These are phyloP conservation scores for Enteromius mattozi DNA, from an alignment of 2,797 vertebrate genomes.

Conservation along the genomic window DNA sequence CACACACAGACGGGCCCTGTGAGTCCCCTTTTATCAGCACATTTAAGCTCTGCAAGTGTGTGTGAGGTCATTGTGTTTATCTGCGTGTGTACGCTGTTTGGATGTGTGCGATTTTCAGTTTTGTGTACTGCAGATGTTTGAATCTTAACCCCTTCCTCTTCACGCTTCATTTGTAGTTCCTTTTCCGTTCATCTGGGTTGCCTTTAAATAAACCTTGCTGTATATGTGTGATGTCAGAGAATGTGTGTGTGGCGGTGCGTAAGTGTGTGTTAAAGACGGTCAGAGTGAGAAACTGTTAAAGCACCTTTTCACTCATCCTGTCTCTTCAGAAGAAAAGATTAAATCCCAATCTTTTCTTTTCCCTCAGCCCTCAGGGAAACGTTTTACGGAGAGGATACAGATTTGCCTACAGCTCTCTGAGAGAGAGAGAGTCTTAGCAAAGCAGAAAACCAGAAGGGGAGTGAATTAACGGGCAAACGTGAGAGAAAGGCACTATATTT, in stretches of 20 bases:
- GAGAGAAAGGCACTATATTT: slow-evolving; percentile 17
- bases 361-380: slow-evolving; percentile 28
- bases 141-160: slow-evolving; percentile 13
- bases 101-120: slow-evolving; percentile 17
- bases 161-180: background rate
- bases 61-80: slow-evolving; percentile 30
- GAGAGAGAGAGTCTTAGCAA: background rate
- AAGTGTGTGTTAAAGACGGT: background rate
- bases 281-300: slow-evolving; percentile 15
- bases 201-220: slow-evolving; percentile 15
- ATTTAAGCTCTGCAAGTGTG: background rate
- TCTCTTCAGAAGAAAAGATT: slow-evolving; percentile 40
- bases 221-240: background rate
- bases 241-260: slow-evolving; percentile 2
- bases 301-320: slow-evolving; percentile 14
- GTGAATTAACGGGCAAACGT: slow-evolving; percentile 31
- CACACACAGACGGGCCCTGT: slow-evolving; percentile 38
- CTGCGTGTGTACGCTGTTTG: background rate
- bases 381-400: slow-evolving; percentile 39
- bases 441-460: slow-evolving; percentile 5
- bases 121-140: slow-evolving; percentile 20
- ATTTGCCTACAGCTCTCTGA: slow-evolving; percentile 46
- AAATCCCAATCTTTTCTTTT: slow-evolving; percentile 34
- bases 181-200: slow-evolving; percentile 5
- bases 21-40: slow-evolving; percentile 45